A percentile compares a stretch with the other conserved stretches of the same genome.
phyloP scores from a whole-genome alignment of 2,888 invertebrate species.

The Adelognathus sp. region DNA sequence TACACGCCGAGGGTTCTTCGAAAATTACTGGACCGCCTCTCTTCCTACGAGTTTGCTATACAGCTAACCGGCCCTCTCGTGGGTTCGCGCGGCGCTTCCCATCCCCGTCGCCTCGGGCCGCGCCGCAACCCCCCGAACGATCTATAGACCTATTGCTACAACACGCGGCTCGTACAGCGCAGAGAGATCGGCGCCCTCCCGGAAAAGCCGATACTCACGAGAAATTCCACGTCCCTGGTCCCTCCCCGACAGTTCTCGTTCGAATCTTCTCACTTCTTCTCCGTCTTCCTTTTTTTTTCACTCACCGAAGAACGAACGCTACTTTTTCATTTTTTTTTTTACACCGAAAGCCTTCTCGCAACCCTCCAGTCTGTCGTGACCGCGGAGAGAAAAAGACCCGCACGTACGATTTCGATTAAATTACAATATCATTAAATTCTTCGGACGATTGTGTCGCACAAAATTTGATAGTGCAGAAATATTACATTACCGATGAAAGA shows the following conservation, averaged over 20 bases:
- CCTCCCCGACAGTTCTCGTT: slow-evolving; percentile 7
- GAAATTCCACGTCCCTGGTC: slow-evolving; percentile 52
- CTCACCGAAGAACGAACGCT: slow-evolving; percentile 9
- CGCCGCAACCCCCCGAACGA: not conserved
- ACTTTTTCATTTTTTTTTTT: slow-evolving; percentile 15
- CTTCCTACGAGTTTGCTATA: slow-evolving; percentile 46
- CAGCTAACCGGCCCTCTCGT: slow-evolving; percentile 23
- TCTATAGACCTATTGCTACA: not conserved
- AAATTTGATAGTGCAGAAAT: not conserved
- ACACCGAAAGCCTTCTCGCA: slow-evolving; percentile 7
- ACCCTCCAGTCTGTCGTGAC: slow-evolving; percentile 11
- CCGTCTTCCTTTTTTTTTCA: not conserved
- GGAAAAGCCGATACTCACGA: slow-evolving; percentile 59
- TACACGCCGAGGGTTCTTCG: slow-evolving; percentile 58
- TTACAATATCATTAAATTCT: not conserved
- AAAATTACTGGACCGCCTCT: slow-evolving; percentile 60
- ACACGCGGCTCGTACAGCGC: slow-evolving; percentile 16
- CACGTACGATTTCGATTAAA: slow-evolving; percentile 3
- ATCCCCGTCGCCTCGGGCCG: slow-evolving; percentile 2
- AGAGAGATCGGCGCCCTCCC: slow-evolving; percentile 49
- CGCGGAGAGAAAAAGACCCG: slow-evolving; percentile 16
- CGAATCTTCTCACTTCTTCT: not conserved
- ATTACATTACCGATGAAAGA: not conserved
- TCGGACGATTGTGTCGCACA: not conserved
- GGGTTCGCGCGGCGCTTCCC: slow-evolving; percentile 41